These are phyloP conservation scores for Silurus asotus DNA, from an alignment of 2,113 vertebrate species.

Conservation along the genomic window DNA sequence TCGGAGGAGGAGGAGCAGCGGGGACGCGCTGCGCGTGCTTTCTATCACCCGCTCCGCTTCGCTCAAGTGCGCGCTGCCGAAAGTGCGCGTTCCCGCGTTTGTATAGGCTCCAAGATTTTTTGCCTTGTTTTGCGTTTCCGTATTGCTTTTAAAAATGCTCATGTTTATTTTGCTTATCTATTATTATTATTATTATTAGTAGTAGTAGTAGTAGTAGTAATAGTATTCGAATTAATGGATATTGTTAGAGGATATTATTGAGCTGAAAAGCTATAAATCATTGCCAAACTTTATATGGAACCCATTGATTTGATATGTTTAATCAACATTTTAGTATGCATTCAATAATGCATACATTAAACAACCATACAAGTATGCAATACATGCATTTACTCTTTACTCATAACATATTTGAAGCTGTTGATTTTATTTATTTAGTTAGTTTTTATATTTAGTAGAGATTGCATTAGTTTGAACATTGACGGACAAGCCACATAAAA, in stretches of 20 bases:
- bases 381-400: too few relatives aligned
- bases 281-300: neutral
- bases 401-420: too few relatives aligned
- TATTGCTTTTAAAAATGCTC: too few relatives aligned
- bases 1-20: neutral
- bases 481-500: neutral
- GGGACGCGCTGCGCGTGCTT: constrained; percentile 12
- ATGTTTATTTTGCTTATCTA: neutral
- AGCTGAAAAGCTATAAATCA: neutral
- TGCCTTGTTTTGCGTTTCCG: neutral
- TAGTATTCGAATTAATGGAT: neutral
- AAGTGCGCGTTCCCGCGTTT: neutral
- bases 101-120: neutral
- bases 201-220: neutral
- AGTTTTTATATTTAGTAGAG: neutral
- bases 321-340: too few relatives aligned
- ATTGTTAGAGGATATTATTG: neutral
- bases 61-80: neutral
- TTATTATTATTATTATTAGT: neutral
- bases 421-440: too few relatives aligned
- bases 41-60: too few relatives aligned
- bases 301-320: neutral
- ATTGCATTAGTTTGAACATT: neutral
- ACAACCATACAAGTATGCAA: too few relatives aligned
- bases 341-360: too few relatives aligned